Evolutionary conservation across 1,140 invertebrate species (phyloP).

Genomic region (Lepeophtheirus salmonis): DNA sequence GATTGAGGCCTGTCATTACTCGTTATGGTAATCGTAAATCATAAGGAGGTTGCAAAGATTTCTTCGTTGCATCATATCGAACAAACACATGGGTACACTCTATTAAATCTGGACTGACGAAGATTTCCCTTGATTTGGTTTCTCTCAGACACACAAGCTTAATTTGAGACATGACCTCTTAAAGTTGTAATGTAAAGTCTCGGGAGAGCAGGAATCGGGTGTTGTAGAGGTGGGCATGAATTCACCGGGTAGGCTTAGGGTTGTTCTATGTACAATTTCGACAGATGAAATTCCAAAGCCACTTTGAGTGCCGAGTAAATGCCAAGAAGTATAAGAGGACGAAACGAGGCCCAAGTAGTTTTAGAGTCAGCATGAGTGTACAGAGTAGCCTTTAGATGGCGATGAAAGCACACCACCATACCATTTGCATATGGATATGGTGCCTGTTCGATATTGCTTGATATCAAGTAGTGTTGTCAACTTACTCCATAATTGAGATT

Average conservation of each 20-base stretch:
- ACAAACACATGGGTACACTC: conserved; percentile 23
- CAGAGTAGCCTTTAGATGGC: conserved; percentile 19
- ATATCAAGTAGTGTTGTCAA: conserved; percentile 18
- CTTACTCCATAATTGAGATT: conserved; percentile 21
- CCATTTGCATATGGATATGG: conserved; percentile 20
- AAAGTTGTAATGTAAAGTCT: not conserved
- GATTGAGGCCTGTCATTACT: not conserved
- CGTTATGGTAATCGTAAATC: conserved; percentile 22
- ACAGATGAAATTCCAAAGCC: conserved; percentile 19
- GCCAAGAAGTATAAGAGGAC: conserved; percentile 14
- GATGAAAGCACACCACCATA: conserved; percentile 19
- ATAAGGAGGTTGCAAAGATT: conserved; percentile 24
- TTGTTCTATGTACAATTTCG: conserved; percentile 20
- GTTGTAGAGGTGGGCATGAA: not conserved
- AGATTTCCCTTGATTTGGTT: conserved; percentile 17
- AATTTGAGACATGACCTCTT: not conserved
- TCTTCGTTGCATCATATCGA: conserved; percentile 18
- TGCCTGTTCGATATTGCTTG: conserved; percentile 7
- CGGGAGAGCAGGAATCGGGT: not conserved
- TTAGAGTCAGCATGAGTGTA: conserved; percentile 17
- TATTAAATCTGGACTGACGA: conserved; percentile 20
- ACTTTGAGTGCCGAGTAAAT: conserved; percentile 21
- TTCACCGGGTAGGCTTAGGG: conserved; percentile 20
- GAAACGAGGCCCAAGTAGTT: conserved; percentile 1
- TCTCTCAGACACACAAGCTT: conserved; percentile 3